Conservation (phyloP, 2,113 vertebrate species). For the Notarius lentiginosus region DNA sequence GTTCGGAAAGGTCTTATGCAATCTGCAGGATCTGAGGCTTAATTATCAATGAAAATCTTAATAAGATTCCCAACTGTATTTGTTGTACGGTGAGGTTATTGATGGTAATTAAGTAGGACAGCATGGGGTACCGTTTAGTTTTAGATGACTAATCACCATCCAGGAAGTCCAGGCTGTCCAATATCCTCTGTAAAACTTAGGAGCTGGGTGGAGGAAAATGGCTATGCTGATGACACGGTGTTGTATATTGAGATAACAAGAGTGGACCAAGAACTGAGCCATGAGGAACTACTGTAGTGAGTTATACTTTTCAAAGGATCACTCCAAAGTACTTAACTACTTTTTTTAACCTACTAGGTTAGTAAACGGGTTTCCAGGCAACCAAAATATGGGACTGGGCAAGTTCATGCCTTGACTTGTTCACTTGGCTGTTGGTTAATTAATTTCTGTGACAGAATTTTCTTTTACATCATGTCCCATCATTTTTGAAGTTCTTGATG, state of each 20-base stretch:
- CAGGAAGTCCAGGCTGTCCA: not conserved
- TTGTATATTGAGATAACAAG: not conserved
- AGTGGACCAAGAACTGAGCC: not conserved
- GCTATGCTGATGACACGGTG: not conserved
- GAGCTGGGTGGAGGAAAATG: not conserved
- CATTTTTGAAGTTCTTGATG: not conserved
- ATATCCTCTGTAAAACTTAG: not conserved
- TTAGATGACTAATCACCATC: not conserved
- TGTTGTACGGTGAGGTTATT: not conserved
- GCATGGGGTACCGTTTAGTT: not conserved
- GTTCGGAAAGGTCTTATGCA: not conserved
- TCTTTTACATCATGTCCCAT: not conserved
- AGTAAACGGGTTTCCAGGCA: not conserved
- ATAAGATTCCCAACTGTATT: not conserved
- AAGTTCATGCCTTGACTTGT: not conserved
- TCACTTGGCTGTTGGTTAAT: not conserved
- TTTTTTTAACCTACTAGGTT: not conserved
- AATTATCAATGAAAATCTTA: not conserved
- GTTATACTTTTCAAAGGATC: not conserved
- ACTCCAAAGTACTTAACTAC: not conserved
- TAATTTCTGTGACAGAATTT: not conserved
- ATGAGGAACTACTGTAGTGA: not conserved
- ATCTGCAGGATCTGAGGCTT: not conserved
- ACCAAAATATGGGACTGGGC: not conserved
- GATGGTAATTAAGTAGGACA: not conserved